A percentile compares a stretch with the other conserved stretches of the same genome.
phyloP scores from a whole-genome alignment of 2,113 vertebrate genomes.

The Xenotilapia longispinis region DNA sequence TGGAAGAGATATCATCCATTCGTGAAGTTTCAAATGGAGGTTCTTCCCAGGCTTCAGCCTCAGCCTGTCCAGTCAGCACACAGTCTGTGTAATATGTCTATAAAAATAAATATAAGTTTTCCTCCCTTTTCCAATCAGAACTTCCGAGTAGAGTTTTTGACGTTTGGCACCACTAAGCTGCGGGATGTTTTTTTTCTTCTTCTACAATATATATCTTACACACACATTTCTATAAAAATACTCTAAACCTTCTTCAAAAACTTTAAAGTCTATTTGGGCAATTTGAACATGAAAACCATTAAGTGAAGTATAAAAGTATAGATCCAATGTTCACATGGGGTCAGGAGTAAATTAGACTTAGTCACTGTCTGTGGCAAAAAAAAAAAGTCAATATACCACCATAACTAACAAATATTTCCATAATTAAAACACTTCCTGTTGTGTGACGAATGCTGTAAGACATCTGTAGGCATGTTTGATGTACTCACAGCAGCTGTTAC shows the following conservation, averaged over 20 bases:
- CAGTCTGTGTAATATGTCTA: background rate
- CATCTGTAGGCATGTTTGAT: background rate
- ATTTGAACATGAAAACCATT: background rate
- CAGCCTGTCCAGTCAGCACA: background rate
- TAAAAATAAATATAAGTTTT: background rate
- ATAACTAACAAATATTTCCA: background rate
- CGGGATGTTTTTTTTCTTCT: background rate
- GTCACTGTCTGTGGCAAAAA: background rate
- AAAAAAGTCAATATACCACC: background rate
- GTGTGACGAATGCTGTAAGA: background rate
- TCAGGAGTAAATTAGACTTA: background rate
- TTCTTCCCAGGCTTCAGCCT: background rate
- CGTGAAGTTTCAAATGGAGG: fast-evolving
- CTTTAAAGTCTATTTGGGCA: background rate
- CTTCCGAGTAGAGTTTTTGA: background rate
- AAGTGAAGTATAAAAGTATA: background rate
- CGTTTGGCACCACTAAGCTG: background rate
- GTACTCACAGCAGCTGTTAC: background rate
- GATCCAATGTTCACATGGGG: background rate
- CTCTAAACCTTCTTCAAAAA: background rate
- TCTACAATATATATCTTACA: background rate
- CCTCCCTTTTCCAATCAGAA: background rate
- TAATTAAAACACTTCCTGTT: background rate
- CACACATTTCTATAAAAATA: background rate
- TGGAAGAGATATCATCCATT: background rate